Evolutionary conservation across 1,140 invertebrate species (phyloP).

Genomic region (Listronotus bonariensis): DNA sequence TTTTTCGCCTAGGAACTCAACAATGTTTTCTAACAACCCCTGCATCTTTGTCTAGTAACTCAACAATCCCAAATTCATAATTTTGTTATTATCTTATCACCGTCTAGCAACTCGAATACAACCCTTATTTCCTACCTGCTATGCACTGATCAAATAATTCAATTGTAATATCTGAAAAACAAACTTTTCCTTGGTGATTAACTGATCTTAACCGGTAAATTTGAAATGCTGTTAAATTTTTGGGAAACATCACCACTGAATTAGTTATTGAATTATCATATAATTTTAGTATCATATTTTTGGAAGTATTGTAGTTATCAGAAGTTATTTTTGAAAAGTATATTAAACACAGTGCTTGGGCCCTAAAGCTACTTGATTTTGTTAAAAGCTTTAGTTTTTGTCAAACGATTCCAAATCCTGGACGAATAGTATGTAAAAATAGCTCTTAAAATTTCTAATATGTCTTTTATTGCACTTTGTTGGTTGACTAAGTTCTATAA

Average conservation of each 20-base stretch:
- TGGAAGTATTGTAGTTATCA: background rate
- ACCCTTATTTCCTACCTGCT: too few species aligned
- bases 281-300: background rate
- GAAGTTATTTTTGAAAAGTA: constrained; percentile 12
- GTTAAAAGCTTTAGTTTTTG: constrained; percentile 3
- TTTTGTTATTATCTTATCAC: too few species aligned
- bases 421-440: constrained; percentile 14
- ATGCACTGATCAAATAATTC: too few species aligned
- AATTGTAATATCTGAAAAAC: background rate
- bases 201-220: background rate
- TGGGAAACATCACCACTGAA: constrained; percentile 9
- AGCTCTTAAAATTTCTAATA: constrained; percentile 3
- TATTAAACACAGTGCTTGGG: constrained; percentile 14
- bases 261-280: background rate
- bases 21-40: too few species aligned
- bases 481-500: background rate
- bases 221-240: constrained; percentile 4
- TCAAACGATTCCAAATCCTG: constrained; percentile 8
- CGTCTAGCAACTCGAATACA: too few species aligned
- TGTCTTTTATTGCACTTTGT: constrained; percentile 4
- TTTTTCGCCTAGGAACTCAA: too few species aligned
- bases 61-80: too few species aligned
- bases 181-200: background rate
- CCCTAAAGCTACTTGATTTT: constrained; percentile 5
- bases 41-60: too few species aligned